phyloP scores from a whole-genome alignment of 2,888 invertebrate species.

The Abrostola triplasia region DNA sequence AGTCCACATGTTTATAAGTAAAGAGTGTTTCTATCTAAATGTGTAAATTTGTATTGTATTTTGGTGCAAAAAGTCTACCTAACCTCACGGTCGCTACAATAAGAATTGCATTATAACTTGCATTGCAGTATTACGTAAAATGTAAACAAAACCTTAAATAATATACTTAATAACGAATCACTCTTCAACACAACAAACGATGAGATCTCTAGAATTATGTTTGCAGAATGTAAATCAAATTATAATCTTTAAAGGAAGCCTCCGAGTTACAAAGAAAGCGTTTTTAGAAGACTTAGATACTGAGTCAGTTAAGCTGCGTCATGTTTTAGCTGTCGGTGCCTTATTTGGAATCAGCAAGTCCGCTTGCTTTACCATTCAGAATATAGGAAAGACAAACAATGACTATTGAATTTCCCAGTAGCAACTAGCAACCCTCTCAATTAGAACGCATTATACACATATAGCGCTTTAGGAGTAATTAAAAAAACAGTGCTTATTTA shows the following conservation, averaged over 20 bases:
- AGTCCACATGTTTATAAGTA: constrained; percentile 32
- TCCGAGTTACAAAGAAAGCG: too few relatives aligned
- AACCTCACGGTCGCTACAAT: constrained; percentile 34
- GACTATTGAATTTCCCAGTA: too few relatives aligned
- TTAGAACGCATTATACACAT: too few relatives aligned
- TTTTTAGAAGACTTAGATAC: too few relatives aligned
- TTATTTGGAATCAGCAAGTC: too few relatives aligned
- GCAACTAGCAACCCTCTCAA: too few relatives aligned
- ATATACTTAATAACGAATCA: constrained; percentile 45
- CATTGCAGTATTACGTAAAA: constrained; percentile 47
- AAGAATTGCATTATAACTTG: constrained; percentile 51
- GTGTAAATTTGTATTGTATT: constrained; percentile 38
- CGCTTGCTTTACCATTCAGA: too few relatives aligned
- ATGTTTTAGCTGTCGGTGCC: not conserved
- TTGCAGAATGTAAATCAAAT: constrained; percentile 51
- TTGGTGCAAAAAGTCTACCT: constrained; percentile 67
- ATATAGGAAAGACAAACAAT: too few relatives aligned
- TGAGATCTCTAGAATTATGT: constrained; percentile 54
- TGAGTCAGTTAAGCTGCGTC: not conserved
- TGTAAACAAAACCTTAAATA: constrained; percentile 32
- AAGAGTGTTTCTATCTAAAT: constrained; percentile 24
- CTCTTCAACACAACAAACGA: constrained; percentile 54
- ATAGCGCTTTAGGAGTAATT: not conserved
- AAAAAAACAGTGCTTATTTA: constrained; percentile 26
- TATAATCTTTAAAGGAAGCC: too few relatives aligned